phyloP scores from a whole-genome alignment of 2,797 vertebrate species.

The Lutjanus argentimaculatus region DNA sequence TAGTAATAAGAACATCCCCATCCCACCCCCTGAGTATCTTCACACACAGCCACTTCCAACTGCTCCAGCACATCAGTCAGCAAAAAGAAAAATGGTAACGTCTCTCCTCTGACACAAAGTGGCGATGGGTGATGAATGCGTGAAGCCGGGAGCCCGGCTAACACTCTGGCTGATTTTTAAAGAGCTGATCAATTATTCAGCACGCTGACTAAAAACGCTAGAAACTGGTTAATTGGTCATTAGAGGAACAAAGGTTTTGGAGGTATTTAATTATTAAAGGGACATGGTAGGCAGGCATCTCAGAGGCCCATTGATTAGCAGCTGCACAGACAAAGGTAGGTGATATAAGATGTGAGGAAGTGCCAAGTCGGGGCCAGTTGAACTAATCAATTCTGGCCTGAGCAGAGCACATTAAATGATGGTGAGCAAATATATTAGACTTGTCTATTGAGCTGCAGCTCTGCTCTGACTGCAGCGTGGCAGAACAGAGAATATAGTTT shows the following conservation, averaged over 20 bases:
- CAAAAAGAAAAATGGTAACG: conserved; percentile 75
- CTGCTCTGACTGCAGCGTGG: conserved; percentile 23
- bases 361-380: conserved; percentile 25
- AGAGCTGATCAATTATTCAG: conserved; percentile 86
- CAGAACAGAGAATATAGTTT: conserved; percentile 51
- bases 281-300: conserved; percentile 69
- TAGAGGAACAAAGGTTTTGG: conserved; percentile 86
- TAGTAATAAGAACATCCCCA: conserved; percentile 13
- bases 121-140: conserved; percentile 79
- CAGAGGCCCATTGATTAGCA: conserved; percentile 73
- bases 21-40: conserved; percentile 28
- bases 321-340: conserved; percentile 59
- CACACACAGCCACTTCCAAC: conserved; percentile 22
- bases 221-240: conserved; percentile 88
- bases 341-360: conserved; percentile 58
- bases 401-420: conserved; percentile 64
- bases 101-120: conserved; percentile 65
- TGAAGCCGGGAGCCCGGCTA: conserved; percentile 56
- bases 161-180: conserved; percentile 80
- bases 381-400: conserved; percentile 55
- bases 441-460: conserved; percentile 53
- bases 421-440: conserved; percentile 64
- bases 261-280: conserved; percentile 84
- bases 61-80: conserved; percentile 58
- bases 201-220: conserved; percentile 78